Base-by-base conservation (phyloP, 2,888 invertebrate genomes). In the Pyrochroa serraticornis region DNA sequence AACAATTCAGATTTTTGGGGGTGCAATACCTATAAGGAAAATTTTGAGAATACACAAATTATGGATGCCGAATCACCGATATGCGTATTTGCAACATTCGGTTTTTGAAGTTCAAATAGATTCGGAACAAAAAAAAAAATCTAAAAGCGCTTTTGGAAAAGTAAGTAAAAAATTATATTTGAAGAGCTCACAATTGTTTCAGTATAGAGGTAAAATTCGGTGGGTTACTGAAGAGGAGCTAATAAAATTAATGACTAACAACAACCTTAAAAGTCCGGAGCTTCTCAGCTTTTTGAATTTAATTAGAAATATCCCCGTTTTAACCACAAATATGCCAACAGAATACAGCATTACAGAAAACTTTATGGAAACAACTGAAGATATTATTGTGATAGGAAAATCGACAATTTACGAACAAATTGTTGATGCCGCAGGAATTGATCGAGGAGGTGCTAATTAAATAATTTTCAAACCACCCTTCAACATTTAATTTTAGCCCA, bases 401-500 rank as follows among this genome's bases (percentile, higher is more conserved):
- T 57, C 58, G 6, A 71, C 56, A 6, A 61, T 57, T 22, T 70
- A 67, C 32, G 72, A 71, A 37, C 73, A 75, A 39, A 55, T 77
- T 10, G 68, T 77, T 1, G 70, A 74, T 6, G 66, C 73, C 0
- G 71, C 76, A 6, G 71, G 71, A 22, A 72, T 75, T 9, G 71
- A 70, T 14, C 67, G 66, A 42, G 66, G 73, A 36, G 67, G 75
- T 75, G 62, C 46, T 39, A 32, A 36, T 34, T 8, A 43, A 47
- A 34, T 34, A 8, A 31, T 41, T 12, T 39, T 32, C 14, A 49
- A 39, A 31, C 7, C 7, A 3, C 22, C 12, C 37, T 45, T 44
- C 38, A 46, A 47, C 10, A 10, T 55, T 48, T 9, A 41, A 45
- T 74, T 78, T 10, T 73, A 87, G 87, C 85, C 64, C 87, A 87